Percentiles rank a stretch among this genome's conserved stretches.
phyloP scores from a whole-genome alignment of 2,888 invertebrate genomes.

The Unio delphinus region DNA sequence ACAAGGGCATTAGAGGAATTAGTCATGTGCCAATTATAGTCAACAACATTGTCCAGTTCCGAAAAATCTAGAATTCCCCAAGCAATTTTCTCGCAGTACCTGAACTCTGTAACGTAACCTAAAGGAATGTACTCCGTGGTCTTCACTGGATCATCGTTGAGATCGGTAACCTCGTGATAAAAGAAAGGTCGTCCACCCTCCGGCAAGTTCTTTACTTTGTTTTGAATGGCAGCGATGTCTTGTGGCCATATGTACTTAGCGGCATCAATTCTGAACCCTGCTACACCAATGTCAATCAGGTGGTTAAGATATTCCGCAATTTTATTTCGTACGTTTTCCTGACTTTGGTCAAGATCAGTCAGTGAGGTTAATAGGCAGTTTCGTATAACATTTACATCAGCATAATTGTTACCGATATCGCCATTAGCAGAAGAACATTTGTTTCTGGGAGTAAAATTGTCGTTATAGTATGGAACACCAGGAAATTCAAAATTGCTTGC shows the following conservation, averaged over 20 bases:
- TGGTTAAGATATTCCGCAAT: constrained; percentile 58
- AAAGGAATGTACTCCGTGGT: constrained; percentile 47
- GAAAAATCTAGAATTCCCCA: constrained; percentile 52
- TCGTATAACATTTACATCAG: constrained; percentile 74
- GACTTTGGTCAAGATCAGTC: constrained; percentile 83
- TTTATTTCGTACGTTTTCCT: constrained; percentile 59
- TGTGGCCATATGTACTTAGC: constrained; percentile 67
- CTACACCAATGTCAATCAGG: constrained; percentile 60
- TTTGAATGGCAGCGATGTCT: constrained; percentile 51
- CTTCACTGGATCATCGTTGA: constrained; percentile 62
- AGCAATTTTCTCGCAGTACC: constrained; percentile 72
- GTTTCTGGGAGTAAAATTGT: constrained; percentile 77
- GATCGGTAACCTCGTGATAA: constrained; percentile 64
- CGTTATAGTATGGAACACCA: constrained; percentile 71
- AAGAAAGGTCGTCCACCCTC: constrained; percentile 61
- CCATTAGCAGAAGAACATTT: constrained; percentile 73
- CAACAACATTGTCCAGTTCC: constrained; percentile 43
- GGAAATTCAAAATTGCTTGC: constrained; percentile 64
- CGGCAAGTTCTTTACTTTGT: constrained; percentile 49
- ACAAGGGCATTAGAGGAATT: constrained; percentile 76
- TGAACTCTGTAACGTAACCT: constrained; percentile 84
- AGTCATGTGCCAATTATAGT: constrained; percentile 63
- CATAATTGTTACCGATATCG: constrained; percentile 72
- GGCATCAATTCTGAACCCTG: constrained; percentile 65
- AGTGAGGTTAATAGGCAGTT: constrained; percentile 82